Evolutionary conservation across 2,888 invertebrate genomes (phyloP).

Genomic region (Athrips mouffetella): DNA sequence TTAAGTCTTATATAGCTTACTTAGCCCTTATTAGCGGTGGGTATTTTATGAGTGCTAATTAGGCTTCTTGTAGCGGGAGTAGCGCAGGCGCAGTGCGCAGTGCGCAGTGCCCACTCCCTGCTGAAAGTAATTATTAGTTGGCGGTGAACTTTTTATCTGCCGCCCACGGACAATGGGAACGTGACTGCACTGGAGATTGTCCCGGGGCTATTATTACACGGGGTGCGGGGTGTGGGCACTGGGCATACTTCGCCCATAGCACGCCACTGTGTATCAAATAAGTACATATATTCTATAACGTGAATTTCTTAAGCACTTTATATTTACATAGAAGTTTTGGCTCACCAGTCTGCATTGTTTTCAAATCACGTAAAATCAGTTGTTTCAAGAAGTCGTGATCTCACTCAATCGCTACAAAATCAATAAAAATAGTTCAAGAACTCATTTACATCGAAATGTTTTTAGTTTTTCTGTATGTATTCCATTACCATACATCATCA

Average conservation of each 20-base stretch:
- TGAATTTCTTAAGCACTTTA: not conserved
- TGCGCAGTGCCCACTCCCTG: constrained; percentile 42
- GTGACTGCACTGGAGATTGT: constrained; percentile 68
- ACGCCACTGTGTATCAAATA: not conserved
- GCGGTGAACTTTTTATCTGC: constrained; percentile 69
- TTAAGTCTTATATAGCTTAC: not conserved
- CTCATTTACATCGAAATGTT: too few species aligned
- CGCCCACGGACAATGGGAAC: constrained; percentile 71
- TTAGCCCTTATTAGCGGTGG: constrained; percentile 18
- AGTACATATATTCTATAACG: not conserved
- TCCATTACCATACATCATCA: too few species aligned
- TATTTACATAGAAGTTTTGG: too few species aligned
- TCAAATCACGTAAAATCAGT: too few species aligned
- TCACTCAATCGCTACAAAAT: too few species aligned
- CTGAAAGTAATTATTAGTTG: constrained; percentile 69
- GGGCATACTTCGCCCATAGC: not conserved
- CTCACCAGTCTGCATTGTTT: too few species aligned
- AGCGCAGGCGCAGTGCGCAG: constrained; percentile 25
- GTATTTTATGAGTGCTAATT: constrained; percentile 66
- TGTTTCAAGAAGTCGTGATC: too few species aligned
- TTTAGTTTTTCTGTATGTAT: too few species aligned
- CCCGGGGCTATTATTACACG: constrained; percentile 40
- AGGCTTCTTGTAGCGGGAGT: constrained; percentile 72
- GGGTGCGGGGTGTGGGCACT: not conserved
- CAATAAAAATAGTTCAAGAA: too few species aligned